Evolutionary conservation across 2,888 invertebrate species (phyloP).

Genomic region (Mellilla xanthometata): DNA sequence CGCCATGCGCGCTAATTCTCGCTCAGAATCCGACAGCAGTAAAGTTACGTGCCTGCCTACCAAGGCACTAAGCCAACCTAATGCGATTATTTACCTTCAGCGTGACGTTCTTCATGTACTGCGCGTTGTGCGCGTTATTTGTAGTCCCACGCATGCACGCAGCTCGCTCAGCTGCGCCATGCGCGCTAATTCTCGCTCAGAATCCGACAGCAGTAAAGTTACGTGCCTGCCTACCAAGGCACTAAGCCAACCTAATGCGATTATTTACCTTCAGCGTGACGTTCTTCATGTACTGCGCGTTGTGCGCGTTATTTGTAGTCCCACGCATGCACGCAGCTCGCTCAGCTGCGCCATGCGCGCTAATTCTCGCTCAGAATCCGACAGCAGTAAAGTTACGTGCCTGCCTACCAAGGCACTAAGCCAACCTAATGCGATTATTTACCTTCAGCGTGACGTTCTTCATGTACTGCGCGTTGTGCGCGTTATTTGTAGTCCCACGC

Average conservation of each 20-base stretch:
- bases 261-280: too few relatives aligned
- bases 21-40: constrained; percentile 92
- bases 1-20: constrained; percentile 92
- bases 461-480: constrained; percentile 96
- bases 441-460: too few relatives aligned
- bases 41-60: constrained; percentile 85
- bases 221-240: too few relatives aligned
- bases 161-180: constrained; percentile 93
- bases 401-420: too few relatives aligned
- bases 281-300: constrained; percentile 97
- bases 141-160: constrained; percentile 89
- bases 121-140: constrained; percentile 93
- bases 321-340: constrained; percentile 91
- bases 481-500: constrained; percentile 89
- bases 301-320: constrained; percentile 90
- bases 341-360: constrained; percentile 93
- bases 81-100: too few relatives aligned
- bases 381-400: constrained; percentile 86
- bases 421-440: too few relatives aligned
- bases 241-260: too few relatives aligned
- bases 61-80: too few relatives aligned
- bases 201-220: constrained; percentile 88
- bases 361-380: constrained; percentile 94
- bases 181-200: constrained; percentile 94
- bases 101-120: constrained; percentile 98